Evolutionary conservation across 1,140 invertebrate genomes (phyloP).

Genomic region (Aphis craccivora): DNA sequence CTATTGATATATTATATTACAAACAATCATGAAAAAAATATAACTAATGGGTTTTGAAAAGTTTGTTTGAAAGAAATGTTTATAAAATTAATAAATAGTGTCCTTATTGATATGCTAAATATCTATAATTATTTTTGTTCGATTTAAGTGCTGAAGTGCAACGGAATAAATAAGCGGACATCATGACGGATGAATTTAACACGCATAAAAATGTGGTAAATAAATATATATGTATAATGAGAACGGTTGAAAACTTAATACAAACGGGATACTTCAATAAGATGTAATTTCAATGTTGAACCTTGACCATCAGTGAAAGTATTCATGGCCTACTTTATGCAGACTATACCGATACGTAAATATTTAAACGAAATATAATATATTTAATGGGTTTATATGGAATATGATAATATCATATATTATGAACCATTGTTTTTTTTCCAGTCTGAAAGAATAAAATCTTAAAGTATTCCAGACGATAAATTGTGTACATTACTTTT

Average conservation of each 20-base stretch:
- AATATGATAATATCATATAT: background rate
- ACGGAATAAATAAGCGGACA: background rate
- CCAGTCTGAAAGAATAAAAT: background rate
- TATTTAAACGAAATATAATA: background rate
- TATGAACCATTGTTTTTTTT: background rate
- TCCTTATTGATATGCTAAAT: conserved; percentile 17
- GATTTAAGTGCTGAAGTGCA: background rate
- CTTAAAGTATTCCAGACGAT: background rate
- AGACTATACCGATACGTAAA: background rate
- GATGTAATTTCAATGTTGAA: conserved; percentile 53
- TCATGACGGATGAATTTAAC: conserved; percentile 14
- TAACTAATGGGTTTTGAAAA: background rate
- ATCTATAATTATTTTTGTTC: background rate
- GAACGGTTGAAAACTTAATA: background rate
- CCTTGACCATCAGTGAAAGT: conserved; percentile 56
- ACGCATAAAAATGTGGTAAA: background rate
- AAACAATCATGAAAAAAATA: background rate
- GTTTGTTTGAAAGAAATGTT: background rate
- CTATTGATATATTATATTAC: background rate
- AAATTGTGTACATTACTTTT: conserved; percentile 40
- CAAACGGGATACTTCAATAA: conserved; percentile 32
- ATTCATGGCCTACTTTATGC: conserved; percentile 34
- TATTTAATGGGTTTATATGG: background rate
- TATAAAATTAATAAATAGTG: background rate
- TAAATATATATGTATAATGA: background rate